Conservation (phyloP, 2,888 invertebrate species). For the Agrochola litura region DNA sequence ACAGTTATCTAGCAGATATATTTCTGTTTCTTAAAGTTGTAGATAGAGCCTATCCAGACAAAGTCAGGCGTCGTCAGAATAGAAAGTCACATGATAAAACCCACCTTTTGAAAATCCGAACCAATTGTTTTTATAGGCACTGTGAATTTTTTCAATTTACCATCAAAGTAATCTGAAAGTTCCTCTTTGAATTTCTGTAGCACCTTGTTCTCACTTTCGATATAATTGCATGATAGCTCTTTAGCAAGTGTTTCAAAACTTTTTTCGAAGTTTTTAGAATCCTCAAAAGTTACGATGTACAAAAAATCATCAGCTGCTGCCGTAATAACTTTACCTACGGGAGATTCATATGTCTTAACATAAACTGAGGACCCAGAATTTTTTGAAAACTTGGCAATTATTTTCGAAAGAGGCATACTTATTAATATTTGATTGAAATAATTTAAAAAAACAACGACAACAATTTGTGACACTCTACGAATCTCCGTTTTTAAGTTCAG, state of each 20-base stretch:
- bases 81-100: background rate
- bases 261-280: conserved; percentile 80
- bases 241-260: conserved; percentile 72
- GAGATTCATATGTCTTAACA: conserved; percentile 73
- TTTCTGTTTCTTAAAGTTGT: background rate
- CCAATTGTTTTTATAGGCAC: conserved; percentile 82
- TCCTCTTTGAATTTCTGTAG: conserved; percentile 75
- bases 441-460: no score
- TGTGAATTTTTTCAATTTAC: conserved; percentile 80
- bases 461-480: no score
- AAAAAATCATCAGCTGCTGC: conserved; percentile 81
- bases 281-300: conserved; percentile 79
- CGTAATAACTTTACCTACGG: conserved; percentile 78
- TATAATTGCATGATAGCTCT: conserved; percentile 73
- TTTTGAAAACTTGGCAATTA: conserved; percentile 43
- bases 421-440: no score
- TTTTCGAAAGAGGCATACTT: conserved; percentile 29
- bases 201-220: conserved; percentile 75
- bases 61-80: background rate
- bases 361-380: conserved; percentile 53
- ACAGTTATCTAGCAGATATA: background rate
- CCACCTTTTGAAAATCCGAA: conserved; percentile 86
- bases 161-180: conserved; percentile 77
- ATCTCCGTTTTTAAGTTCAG: no score
- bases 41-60: background rate